Base-by-base conservation (phyloP, 1,140 invertebrate species). In the Drosophila rufa region DNA sequence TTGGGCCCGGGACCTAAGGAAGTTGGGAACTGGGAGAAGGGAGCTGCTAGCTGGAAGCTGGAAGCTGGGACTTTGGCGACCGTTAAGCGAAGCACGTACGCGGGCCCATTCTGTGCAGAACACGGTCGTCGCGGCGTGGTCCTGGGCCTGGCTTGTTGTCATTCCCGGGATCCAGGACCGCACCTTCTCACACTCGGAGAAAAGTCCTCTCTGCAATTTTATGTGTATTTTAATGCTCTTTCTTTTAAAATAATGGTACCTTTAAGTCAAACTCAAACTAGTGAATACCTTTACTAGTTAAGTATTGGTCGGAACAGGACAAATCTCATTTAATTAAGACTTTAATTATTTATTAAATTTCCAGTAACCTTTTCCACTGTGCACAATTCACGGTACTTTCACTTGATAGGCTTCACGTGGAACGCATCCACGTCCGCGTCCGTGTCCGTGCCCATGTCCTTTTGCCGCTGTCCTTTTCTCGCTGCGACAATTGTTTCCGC, bases 331-430 rank as follows among this genome's bases (percentile, higher is more conserved):
- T 30, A 30, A 30, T 30, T 30, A 5, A 27, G 25, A 6, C 6
- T 30, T 1, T 30, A 30, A 30, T 30, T 30, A 6, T 6, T 30
- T 30, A 9, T 33, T 33, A 9, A 33, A 33, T 33, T 33, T 36
- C 9, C 11, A 4, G 11, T 6, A 25, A 36, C 9, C n/a, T n/a
- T 69, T 40, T 19, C 7, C 33, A 17, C 27, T 43, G 43, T 59
- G 56, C 17, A 66, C 33, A 17, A 43, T 57, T 22, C 50, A 43
- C 46, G 76, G 74, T 82, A 67, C 80, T 75, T 79, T 79, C 80
- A 83, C 80, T 83, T 83, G 75, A 83, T 83, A 83, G 80, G 80
- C 80, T 83, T 83, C 80, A 82, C 80, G 80, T 79, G 80, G 64
- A 78, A 82, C 79, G 79, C 79, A 61, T 70, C 36, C 27, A 33